Percentiles rank a stretch among this genome's conserved stretches.
Conservation (phyloP, 1,140 invertebrate genomes). For the Drosophila tsacasi region DNA sequence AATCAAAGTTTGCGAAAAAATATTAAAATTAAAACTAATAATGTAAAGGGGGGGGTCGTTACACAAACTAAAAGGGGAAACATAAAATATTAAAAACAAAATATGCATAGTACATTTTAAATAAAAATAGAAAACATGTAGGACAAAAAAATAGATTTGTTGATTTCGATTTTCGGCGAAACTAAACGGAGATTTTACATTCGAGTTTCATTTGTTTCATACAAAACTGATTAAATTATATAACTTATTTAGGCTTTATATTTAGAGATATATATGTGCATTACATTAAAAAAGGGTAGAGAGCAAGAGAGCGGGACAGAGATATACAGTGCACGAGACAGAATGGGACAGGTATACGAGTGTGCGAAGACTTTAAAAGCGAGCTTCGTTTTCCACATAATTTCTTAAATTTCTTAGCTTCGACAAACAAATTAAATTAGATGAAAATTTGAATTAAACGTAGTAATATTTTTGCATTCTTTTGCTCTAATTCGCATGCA, state of each 20-base stretch:
- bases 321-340: conserved; percentile 42
- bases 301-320: conserved; percentile 38
- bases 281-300: conserved; percentile 51
- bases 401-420: conserved; percentile 17
- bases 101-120: conserved; percentile 37
- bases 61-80: conserved; percentile 58
- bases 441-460: background rate
- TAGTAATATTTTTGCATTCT: background rate
- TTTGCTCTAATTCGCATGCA: conserved; percentile 4
- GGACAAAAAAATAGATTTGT: conserved; percentile 10
- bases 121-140: conserved; percentile 56
- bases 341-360: conserved; percentile 41
- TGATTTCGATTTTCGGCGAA: conserved; percentile 38
- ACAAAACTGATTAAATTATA: conserved; percentile 72
- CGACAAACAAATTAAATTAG: conserved; percentile 32
- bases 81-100: conserved; percentile 66
- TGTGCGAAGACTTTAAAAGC: conserved; percentile 27
- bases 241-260: conserved; percentile 64
- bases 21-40: conserved; percentile 34
- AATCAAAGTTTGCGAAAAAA: conserved; percentile 34
- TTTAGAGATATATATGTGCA: conserved; percentile 60
- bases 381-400: conserved; percentile 28
- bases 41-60: conserved; percentile 33
- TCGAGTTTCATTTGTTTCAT: conserved; percentile 30
- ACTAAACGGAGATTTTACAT: conserved; percentile 64